Conservation (phyloP, 2,888 invertebrate species). For the Pyrgus malvae region DNA sequence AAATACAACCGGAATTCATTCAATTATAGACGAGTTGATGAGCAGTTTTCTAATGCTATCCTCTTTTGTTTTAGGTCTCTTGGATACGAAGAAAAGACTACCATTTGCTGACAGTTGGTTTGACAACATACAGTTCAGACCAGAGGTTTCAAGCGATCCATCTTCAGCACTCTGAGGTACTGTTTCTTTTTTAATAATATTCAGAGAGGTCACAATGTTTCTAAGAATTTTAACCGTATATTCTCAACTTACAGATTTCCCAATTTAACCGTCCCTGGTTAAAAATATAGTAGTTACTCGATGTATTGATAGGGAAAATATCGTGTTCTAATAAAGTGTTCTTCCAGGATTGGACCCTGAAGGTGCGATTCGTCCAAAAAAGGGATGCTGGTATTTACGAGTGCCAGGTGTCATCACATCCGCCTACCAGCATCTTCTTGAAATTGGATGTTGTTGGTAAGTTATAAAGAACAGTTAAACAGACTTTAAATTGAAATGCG, state of each 20-base stretch:
- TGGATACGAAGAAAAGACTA: constrained; percentile 94
- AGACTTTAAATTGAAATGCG: background rate
- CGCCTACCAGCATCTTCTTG: constrained; percentile 93
- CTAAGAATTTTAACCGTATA: no score
- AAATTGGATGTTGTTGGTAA: constrained; percentile 93
- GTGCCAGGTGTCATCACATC: constrained; percentile 95
- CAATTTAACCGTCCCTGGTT: no score
- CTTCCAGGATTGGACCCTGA: constrained; percentile 93
- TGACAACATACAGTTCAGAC: constrained; percentile 94
- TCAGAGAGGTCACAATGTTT: no score
- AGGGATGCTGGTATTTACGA: constrained; percentile 94
- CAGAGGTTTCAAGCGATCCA: constrained; percentile 94
- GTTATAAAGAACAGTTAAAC: background rate
- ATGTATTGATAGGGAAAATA: no score
- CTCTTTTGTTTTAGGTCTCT: constrained; percentile 84
- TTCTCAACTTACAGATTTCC: no score
- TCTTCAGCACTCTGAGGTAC: constrained; percentile 92
- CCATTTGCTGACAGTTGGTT: constrained; percentile 91
- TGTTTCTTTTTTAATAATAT: no score
- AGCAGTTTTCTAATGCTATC: no score
- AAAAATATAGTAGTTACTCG: no score
- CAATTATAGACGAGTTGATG: no score
- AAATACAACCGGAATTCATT: no score
- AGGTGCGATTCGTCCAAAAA: constrained; percentile 93
- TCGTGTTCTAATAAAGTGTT: no score